These are phyloP conservation scores for Drosophila melanogaster DNA, from an alignment of 1,140 invertebrate genomes.

Conservation along the genomic window DNA sequence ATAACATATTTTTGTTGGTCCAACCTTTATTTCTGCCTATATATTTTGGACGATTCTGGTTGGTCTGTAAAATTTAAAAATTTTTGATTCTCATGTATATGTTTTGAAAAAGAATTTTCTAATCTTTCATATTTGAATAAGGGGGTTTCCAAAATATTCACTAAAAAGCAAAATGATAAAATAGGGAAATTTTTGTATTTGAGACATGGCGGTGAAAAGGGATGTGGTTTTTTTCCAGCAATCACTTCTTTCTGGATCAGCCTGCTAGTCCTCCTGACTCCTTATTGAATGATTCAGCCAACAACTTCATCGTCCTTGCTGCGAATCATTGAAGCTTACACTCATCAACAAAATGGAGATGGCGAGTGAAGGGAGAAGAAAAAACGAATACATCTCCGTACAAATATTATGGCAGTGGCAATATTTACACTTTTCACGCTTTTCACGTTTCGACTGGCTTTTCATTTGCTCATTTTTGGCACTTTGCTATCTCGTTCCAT, in stretches of 20 bases:
- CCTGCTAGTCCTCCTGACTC: slow-evolving; percentile 14
- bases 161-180: too few species aligned
- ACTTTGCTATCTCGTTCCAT: slow-evolving; percentile 24
- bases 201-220: neutral
- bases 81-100: too few species aligned
- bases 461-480: slow-evolving; percentile 46
- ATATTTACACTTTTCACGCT: slow-evolving; percentile 73
- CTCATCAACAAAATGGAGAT: slow-evolving; percentile 69
- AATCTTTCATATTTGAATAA: too few species aligned
- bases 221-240: neutral
- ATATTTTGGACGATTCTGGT: neutral
- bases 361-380: slow-evolving; percentile 7
- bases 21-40: neutral
- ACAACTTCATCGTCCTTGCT: slow-evolving; percentile 14
- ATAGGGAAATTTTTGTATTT: too few species aligned
- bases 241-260: neutral
- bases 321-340: slow-evolving; percentile 58
- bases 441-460: slow-evolving; percentile 64
- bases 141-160: too few species aligned
- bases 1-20: slow-evolving; percentile 19
- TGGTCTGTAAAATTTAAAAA: neutral
- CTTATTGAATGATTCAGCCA: slow-evolving; percentile 39
- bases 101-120: too few species aligned
- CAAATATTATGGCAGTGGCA: slow-evolving; percentile 68
- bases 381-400: slow-evolving; percentile 46